phyloP scores from a whole-genome alignment of 1,140 invertebrate species.

The Schlechtendalia chinensis region DNA sequence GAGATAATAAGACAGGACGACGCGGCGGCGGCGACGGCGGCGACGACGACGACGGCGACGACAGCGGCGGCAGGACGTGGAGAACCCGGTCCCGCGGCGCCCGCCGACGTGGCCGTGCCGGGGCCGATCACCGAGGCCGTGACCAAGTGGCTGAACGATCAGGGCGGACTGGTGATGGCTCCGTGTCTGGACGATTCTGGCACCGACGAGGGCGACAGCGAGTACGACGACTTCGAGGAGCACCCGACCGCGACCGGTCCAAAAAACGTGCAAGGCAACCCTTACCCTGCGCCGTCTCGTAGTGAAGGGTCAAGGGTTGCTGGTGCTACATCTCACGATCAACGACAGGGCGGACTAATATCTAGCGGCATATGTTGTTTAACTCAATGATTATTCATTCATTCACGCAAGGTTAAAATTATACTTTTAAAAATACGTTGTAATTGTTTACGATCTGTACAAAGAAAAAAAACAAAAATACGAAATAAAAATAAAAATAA shows the following conservation, averaged over 20 bases:
- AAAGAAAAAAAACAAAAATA: slow-evolving; percentile 1
- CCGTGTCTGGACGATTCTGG: slow-evolving; percentile 43
- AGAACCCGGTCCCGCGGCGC: no score
- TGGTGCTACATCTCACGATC: slow-evolving; percentile 30
- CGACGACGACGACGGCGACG: no score
- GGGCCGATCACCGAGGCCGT: slow-evolving; percentile 54
- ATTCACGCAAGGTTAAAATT: background rate
- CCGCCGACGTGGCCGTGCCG: background rate
- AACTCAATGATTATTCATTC: slow-evolving; percentile 52
- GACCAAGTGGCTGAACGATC: slow-evolving; percentile 55
- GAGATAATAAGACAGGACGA: background rate
- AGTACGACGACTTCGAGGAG: slow-evolving; percentile 53
- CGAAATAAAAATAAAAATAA: background rate
- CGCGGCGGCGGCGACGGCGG: no score
- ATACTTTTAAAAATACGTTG: no score
- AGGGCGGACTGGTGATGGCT: slow-evolving; percentile 50
- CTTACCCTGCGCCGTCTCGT: slow-evolving; percentile 56
- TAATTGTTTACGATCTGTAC: slow-evolving; percentile 23
- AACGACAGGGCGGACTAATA: slow-evolving; percentile 50
- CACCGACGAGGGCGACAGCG: slow-evolving; percentile 51
- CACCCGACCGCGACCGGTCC: slow-evolving; percentile 53
- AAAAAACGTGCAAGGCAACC: slow-evolving; percentile 57
- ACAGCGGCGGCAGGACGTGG: no score
- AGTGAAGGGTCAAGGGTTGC: slow-evolving; percentile 53
- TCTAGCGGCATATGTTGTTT: slow-evolving; percentile 53